A percentile compares a stretch with the other conserved stretches of the same genome.
phyloP scores from a whole-genome alignment of 1,140 invertebrate species.

The Drosophila kepulauana region DNA sequence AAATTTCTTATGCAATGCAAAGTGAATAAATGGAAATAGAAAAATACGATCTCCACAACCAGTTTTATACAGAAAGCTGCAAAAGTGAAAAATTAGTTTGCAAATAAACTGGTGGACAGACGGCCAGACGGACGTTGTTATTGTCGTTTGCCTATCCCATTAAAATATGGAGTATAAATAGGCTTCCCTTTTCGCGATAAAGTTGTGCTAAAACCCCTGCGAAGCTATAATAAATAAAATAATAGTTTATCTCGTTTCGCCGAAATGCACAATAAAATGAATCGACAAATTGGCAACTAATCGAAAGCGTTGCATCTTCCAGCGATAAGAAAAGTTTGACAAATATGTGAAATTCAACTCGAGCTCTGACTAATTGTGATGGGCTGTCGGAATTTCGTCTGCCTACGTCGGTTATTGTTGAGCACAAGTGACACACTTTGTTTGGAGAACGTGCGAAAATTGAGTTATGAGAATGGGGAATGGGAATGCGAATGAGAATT shows the following conservation, averaged over 20 bases:
- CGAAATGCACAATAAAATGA: neutral
- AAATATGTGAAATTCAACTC: constrained; percentile 22
- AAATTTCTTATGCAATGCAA: no score
- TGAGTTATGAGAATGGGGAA: constrained; percentile 13
- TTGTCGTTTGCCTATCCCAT: no score
- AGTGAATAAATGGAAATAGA: no score
- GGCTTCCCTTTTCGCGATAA: no score
- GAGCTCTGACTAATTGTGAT: constrained; percentile 10
- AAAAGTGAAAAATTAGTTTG: no score
- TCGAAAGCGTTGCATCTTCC: constrained; percentile 3
- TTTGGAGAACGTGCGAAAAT: constrained; percentile 16
- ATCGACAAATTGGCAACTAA: neutral
- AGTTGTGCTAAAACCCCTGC: neutral
- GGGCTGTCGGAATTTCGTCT: neutral
- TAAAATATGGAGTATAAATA: neutral
- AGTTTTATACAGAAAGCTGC: no score
- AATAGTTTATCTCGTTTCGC: neutral
- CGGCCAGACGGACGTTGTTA: no score
- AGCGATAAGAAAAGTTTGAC: neutral
- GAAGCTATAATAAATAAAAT: neutral
- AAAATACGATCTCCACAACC: no score
- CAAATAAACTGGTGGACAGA: no score
- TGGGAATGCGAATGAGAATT: constrained; percentile 10
- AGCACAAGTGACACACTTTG: constrained; percentile 4
- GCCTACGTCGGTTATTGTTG: neutral